A percentile compares a stretch with the other conserved stretches of the same genome.
These are phyloP conservation scores for Parauchenoglanis ngamensis DNA, from an alignment of 2,797 vertebrate genomes.

Conservation along the genomic window DNA sequence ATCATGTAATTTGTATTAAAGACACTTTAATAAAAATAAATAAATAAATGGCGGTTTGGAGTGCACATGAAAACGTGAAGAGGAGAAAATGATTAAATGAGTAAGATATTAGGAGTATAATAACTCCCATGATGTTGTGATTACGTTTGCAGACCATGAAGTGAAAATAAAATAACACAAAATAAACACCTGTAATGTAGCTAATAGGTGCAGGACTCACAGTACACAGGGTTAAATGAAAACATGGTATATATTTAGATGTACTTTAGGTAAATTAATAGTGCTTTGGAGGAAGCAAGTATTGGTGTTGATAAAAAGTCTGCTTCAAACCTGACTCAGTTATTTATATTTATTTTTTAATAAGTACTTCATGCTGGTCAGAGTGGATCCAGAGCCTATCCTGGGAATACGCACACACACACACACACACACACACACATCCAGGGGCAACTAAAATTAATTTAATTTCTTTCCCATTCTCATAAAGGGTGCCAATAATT, in stretches of 20 bases:
- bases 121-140: neutral
- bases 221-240: neutral
- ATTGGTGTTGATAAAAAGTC: neutral
- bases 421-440: no score
- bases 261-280: neutral
- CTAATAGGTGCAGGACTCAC: neutral
- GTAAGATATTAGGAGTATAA: neutral
- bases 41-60: neutral
- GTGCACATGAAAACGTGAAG: neutral
- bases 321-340: neutral
- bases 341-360: neutral
- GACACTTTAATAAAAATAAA: constrained; percentile 24
- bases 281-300: neutral
- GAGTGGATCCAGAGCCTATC: neutral
- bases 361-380: neutral
- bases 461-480: no score
- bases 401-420: no score
- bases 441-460: no score
- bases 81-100: neutral
- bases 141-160: neutral
- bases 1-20: constrained; percentile 82
- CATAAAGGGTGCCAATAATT: neutral
- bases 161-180: neutral
- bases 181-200: neutral
- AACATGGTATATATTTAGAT: neutral